Evolutionary conservation across 2,888 invertebrate genomes (phyloP), one percentile per base, ranked within the genome.

Genomic region (Leucophenga maculata): DNA sequence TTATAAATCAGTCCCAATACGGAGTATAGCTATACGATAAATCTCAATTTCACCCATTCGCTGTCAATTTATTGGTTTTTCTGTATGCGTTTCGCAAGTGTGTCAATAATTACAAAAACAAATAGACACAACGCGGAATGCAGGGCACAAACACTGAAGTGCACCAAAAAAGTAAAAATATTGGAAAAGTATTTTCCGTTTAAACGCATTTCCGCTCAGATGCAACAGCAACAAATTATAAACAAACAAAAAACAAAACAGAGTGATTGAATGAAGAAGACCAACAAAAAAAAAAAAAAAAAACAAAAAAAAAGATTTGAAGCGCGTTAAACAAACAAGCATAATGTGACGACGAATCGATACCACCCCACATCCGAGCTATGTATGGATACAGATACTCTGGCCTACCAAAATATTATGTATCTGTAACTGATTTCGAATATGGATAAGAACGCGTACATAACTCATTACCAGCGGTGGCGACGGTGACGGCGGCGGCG

Each of bases 291-390:
- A 57, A 71, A 74, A n/a, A n/a, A 77, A 83, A 9, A 22, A 22
- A 26, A 57, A 8, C 13, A 13, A 26, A 26, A 57, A 22, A 31
- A 11, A 71, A 57, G 70, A 74, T 76, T 4, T 13, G 32, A 16
- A 59, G 50, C 18, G 50, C n/a, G 57, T 74, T 69, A 77, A 78
- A 81, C 77, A 82, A 80, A 82, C 81, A 80, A 80, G 81, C 83
- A 76, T 74, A 66, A 80, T 81, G 83, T 78, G 83, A 72, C 77
- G 80, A 83, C 78, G 79, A 80, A 80, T 83, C 79, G 82, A 83
- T 80, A 81, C 77, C 82, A 75, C 20, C 26, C 14, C 55, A 26
- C 55, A 55, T n/a, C 26, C 9, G 26, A 55, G 16, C 14, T 60
- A 39, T 31, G 54, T 70, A 74, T 75, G 26, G 14, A 20, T 31